phyloP scores from a whole-genome alignment of 2,797 vertebrate species.

The Mustela erminea region DNA sequence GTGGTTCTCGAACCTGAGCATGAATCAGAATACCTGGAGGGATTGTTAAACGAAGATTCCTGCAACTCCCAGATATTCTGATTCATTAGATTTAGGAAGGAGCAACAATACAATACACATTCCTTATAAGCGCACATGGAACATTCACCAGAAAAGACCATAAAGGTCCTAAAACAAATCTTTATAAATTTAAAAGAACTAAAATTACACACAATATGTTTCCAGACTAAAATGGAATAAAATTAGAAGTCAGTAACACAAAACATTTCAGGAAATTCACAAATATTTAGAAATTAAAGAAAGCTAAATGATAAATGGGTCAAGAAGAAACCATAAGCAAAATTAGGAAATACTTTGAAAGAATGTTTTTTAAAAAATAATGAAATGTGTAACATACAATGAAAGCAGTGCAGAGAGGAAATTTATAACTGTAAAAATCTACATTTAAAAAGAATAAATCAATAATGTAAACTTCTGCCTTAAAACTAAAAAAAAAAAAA shows the following conservation, averaged over 20 bases:
- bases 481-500: background rate
- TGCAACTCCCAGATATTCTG: background rate
- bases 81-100: background rate
- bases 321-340: background rate
- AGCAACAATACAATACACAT: background rate
- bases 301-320: background rate
- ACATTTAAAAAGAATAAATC: background rate
- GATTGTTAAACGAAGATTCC: background rate
- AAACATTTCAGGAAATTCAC: background rate
- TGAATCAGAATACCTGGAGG: constrained; percentile 1
- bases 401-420: background rate
- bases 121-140: background rate
- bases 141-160: background rate
- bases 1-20: background rate
- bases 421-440: background rate
- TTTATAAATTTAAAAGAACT: background rate
- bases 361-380: background rate
- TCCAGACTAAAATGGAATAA: background rate
- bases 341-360: background rate
- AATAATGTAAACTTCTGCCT: background rate
- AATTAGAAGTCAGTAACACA: background rate
- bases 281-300: background rate
- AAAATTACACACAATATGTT: background rate
- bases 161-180: background rate
- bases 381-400: background rate